Conservation (phyloP, 2,888 invertebrate genomes). For the Andrena minutula region DNA sequence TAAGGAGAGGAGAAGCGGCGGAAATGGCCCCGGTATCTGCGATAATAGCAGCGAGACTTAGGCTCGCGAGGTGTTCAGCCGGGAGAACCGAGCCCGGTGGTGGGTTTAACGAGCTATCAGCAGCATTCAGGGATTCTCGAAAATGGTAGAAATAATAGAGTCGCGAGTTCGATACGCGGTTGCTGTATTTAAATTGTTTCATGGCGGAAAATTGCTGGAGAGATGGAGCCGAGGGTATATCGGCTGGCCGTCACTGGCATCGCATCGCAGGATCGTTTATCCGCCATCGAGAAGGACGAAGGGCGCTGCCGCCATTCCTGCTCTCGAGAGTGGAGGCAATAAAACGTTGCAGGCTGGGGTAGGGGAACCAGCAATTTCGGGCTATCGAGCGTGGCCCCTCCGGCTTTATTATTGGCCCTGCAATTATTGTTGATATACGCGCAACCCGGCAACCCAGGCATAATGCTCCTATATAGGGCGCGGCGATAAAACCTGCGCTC, state of each 20-base stretch:
- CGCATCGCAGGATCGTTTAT: slow-evolving; percentile 82
- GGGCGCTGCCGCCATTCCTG: slow-evolving; percentile 76
- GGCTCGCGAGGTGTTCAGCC: not conserved
- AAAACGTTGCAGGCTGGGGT: slow-evolving; percentile 72
- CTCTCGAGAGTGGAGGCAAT: slow-evolving; percentile 70
- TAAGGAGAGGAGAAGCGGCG: slow-evolving; percentile 14
- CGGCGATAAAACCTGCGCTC: slow-evolving; percentile 77
- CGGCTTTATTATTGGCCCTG: slow-evolving; percentile 85
- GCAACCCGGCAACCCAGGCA: slow-evolving; percentile 75
- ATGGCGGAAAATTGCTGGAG: not conserved
- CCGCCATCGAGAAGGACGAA: slow-evolving; percentile 81
- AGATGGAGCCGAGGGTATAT: not conserved
- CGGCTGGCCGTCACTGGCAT: slow-evolving; percentile 22
- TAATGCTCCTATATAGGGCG: slow-evolving; percentile 77
- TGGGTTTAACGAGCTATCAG: not conserved
- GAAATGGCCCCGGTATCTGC: slow-evolving; percentile 21
- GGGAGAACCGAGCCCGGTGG: not conserved
- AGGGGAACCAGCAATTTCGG: slow-evolving; percentile 85
- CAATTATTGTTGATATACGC: slow-evolving; percentile 85
- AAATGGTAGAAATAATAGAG: not conserved
- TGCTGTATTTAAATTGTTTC: not conserved
- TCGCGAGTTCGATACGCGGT: too few relatives aligned
- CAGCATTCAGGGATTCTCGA: not conserved
- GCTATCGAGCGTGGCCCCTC: slow-evolving; percentile 84
- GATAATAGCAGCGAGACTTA: slow-evolving; percentile 46